A percentile compares a stretch with the other conserved stretches of the same genome.
These are phyloP conservation scores for Sphaeramia orbicularis DNA, from an alignment of 2,797 vertebrate genomes.

Conservation along the genomic window DNA sequence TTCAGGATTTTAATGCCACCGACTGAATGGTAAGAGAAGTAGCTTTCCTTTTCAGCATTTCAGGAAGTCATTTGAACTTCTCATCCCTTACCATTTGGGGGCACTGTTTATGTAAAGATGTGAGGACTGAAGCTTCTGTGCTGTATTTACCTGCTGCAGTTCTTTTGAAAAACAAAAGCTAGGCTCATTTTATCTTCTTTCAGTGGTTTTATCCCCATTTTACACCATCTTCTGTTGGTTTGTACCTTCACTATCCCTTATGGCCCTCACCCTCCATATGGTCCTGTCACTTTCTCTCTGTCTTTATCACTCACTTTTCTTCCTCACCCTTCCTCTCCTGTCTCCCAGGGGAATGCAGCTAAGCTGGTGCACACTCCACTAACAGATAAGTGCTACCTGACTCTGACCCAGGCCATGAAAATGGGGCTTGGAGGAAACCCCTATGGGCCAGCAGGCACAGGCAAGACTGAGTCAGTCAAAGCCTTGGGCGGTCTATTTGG, in stretches of 20 bases:
- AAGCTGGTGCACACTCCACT: conserved; percentile 97
- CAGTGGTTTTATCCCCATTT: conserved; percentile 32
- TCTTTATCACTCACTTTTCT: conserved; percentile 34
- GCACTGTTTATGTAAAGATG: conserved; percentile 65
- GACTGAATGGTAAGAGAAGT: neutral
- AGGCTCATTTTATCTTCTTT: conserved; percentile 33
- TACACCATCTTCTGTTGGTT: conserved; percentile 37
- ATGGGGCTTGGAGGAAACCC: conserved; percentile 98
- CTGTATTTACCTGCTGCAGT: conserved; percentile 31
- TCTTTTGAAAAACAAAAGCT: conserved; percentile 24
- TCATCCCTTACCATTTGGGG: conserved; percentile 61
- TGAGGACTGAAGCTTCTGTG: neutral
- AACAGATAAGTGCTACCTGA: conserved; percentile 98
- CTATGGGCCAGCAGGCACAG: conserved; percentile 97
- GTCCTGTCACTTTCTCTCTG: conserved; percentile 13
- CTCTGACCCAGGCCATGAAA: conserved; percentile 97
- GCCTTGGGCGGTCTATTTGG: conserved; percentile 95
- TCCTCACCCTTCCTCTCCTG: conserved; percentile 10
- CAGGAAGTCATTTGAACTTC: neutral
- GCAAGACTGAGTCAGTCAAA: conserved; percentile 98
- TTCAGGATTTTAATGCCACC: neutral
- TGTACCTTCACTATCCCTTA: conserved; percentile 18
- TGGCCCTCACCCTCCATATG: neutral
- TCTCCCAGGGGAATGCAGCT: conserved; percentile 91
- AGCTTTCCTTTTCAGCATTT: neutral